Percentiles rank a stretch among this genome's conserved stretches.
Conservation (phyloP, 2,113 vertebrate species). For the Prionailurus bengalensis region DNA sequence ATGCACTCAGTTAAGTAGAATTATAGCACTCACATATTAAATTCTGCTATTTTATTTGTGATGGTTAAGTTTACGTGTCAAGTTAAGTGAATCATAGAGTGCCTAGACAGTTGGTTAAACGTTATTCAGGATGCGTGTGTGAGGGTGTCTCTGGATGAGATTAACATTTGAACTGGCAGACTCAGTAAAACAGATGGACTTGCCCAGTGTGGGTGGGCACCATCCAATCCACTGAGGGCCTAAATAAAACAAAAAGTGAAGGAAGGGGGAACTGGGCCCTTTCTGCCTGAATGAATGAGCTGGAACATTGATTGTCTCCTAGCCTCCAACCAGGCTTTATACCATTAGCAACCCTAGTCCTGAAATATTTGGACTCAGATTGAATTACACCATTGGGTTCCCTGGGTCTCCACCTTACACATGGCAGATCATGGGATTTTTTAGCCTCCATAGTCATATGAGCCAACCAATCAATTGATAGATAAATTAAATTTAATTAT, state of each 20-base stretch:
- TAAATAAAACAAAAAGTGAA: not conserved
- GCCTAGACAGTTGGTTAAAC: not conserved
- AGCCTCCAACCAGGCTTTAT: not conserved
- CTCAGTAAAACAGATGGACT: not conserved
- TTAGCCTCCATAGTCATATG: not conserved
- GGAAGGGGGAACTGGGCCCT: not conserved
- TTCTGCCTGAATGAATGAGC: not conserved
- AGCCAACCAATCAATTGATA: not conserved
- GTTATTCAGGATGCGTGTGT: not conserved
- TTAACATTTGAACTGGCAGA: not conserved
- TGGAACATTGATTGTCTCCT: not conserved
- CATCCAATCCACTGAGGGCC: not conserved
- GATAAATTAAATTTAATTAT: not conserved
- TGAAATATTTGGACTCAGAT: not conserved
- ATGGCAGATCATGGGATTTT: not conserved
- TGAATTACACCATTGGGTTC: not conserved
- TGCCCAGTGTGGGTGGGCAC: not conserved
- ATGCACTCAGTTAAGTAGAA: not conserved
- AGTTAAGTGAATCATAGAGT: not conserved
- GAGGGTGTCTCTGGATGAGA: not conserved
- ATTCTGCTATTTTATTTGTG: not conserved
- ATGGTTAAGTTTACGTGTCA: not conserved
- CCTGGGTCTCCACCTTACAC: too few relatives aligned
- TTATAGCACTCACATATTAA: not conserved
- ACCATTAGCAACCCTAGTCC: not conserved